Conservation (phyloP, 2,113 vertebrate genomes). For the Phocoena phocoena region DNA sequence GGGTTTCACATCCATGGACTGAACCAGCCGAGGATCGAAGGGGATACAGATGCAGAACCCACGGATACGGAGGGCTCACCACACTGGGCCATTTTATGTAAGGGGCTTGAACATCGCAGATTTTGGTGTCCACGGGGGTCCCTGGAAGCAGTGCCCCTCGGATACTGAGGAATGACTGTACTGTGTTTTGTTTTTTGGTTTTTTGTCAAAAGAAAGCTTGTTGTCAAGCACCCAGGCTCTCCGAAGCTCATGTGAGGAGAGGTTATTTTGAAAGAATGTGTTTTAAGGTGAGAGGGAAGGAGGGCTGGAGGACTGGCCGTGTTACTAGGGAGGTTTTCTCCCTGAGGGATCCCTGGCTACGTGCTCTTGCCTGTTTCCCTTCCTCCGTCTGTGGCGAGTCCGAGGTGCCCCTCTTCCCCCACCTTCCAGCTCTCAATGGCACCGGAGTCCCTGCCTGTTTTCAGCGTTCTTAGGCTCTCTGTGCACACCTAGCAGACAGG, state of each 20-base stretch:
- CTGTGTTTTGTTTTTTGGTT: not conserved
- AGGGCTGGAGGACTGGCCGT: conserved; percentile 24
- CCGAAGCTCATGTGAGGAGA: conserved; percentile 57
- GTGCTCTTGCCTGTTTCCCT: not conserved
- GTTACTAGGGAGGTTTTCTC: conserved; percentile 51
- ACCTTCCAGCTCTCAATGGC: not conserved
- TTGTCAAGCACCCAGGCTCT: conserved; percentile 47
- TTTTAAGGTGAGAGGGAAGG: conserved; percentile 65
- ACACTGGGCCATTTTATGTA: not conserved
- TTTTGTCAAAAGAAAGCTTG: not conserved
- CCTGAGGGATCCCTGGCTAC: rapidly evolving
- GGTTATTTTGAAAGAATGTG: conserved; percentile 69
- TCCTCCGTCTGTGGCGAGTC: not conserved
- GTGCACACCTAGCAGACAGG: not conserved
- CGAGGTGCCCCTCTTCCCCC: not conserved
- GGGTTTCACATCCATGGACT: not conserved
- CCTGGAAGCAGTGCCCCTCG: not conserved
- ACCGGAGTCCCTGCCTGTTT: not conserved
- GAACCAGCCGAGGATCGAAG: not conserved
- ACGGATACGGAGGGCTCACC: not conserved
- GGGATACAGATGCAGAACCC: not conserved
- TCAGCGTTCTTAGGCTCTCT: not conserved
- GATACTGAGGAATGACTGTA: not conserved
- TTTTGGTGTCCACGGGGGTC: no score
- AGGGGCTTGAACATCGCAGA: not conserved